Percentiles rank a stretch among this genome's conserved stretches.
phyloP scores from a whole-genome alignment of 2,888 invertebrate genomes.

The Eupithecia vulgata region DNA sequence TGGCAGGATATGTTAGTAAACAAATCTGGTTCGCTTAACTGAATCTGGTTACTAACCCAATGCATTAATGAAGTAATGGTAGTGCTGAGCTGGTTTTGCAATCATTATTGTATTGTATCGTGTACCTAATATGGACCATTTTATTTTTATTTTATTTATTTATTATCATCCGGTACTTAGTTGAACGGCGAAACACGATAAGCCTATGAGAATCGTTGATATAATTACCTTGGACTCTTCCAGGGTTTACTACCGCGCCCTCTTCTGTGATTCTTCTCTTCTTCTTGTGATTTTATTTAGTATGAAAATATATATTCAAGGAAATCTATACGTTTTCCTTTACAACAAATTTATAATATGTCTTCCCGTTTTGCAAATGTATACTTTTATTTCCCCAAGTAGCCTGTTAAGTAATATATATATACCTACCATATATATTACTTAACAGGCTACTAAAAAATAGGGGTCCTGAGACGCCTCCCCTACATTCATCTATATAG shows the following conservation, averaged over 20 bases:
- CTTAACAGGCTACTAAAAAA: too few relatives aligned
- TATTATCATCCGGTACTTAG: neutral
- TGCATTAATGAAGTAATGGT: neutral
- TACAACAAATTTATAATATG: neutral
- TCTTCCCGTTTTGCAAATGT: neutral
- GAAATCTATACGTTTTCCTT: neutral
- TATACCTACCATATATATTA: too few relatives aligned
- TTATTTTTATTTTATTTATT: too few relatives aligned
- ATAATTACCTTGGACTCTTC: neutral
- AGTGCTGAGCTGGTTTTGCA: neutral
- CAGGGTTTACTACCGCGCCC: neutral
- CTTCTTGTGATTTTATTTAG: neutral
- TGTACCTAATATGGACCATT: too few relatives aligned
- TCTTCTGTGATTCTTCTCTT: too few relatives aligned
- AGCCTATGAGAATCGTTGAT: neutral
- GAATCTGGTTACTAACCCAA: neutral
- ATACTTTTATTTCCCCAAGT: neutral
- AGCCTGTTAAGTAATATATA: too few relatives aligned
- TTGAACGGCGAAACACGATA: neutral
- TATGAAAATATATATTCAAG: neutral
- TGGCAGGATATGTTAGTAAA: constrained; percentile 5
- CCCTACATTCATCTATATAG: too few relatives aligned
- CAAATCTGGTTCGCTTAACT: neutral
- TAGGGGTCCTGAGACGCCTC: too few relatives aligned
- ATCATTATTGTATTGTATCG: too few relatives aligned